Evolutionary conservation across 2,113 vertebrate species (phyloP), one percentile per base, ranked within the genome.

Genomic region (Rhadina sibilatrix): DNA sequence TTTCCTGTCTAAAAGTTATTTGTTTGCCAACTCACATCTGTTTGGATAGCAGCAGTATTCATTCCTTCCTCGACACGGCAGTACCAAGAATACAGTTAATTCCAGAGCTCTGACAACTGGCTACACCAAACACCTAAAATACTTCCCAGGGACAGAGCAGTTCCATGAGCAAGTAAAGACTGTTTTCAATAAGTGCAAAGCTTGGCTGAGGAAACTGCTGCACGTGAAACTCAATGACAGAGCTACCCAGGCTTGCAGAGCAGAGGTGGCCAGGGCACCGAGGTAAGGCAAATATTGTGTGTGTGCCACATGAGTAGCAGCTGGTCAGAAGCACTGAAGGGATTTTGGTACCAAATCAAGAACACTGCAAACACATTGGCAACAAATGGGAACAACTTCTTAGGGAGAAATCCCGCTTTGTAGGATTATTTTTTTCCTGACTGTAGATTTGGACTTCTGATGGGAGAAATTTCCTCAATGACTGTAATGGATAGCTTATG

Each of bases 321-420:
- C 85, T 90, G n/a, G 33, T 44, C 79, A 59, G 71, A 42, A 38
- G 33, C 85, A 68, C 25, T 31, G 52, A 75, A 81, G 28, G 44
- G 47, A 60, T 89, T 81, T 71, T 89, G 65, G 88, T 50, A 87
- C 56, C 22, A 56, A 65, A 79, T 40, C 54, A 56, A 60, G 83
- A 90, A 31, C 37, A 49, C 24, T 5, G 1, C 38, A 75, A 92
- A 64, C 64, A 87, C n/a, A 28, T 7, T 30, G 52, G 87, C 79
- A 95, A 89, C 47, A 90, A 64, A 83, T 59, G 72, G 76, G 25
- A 90, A 60, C 35, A 56, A 49, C 79, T 74, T 66, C 47, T 63
- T 78, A 33, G 52, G 75, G n/a, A 86, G 25, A 87, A 85, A 54
- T 28, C 60, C 35, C 77, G 11, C 12, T 91, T 50, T 83, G 31